Evolutionary conservation across 2,113 vertebrate species (phyloP), one percentile per base, ranked within the genome.

Genomic region (Cardinalis cardinalis): DNA sequence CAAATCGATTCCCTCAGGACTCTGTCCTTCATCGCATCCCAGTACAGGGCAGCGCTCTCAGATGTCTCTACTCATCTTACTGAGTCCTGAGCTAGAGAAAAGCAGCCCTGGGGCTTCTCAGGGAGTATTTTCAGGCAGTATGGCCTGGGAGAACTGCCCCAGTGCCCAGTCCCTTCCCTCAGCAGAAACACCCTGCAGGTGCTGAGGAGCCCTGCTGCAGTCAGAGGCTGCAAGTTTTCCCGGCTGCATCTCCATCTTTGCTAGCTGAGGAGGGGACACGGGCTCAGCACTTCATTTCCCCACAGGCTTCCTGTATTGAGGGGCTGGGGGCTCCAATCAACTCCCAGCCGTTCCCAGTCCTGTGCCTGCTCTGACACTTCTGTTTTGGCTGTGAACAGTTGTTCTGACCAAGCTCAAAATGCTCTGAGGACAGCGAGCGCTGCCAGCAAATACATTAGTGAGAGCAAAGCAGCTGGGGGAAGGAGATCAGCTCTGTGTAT

Each of bases 401-500:
- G 63, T 63, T 91, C 90, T 14, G 49, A 87, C 83, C 11, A 6
- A 6, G 48, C 38, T 93, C 53, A 48, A 56, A 80, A n/a, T 14
- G 83, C 96, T 93, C 68, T 4, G 3, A 92, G 87, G 91, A 95
- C 44, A 11, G 44, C 0, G 0, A 85, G 66, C 60, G 0, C 80
- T 94, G 95, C 95, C 96, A 97, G 95, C 85, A 96, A 74, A 91
- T 78, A 94, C 95, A 95, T 96, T 95, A 96, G 90, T 2, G 34
- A 95, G 77, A 93, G 82, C 83, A 72, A 73, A 91, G 92, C 95
- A 90, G 85, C 89, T 56, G 73, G 29, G 69, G 80, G 44, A 94
- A 96, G 86, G 79, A 96, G 90, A 94, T 69, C 36, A 5, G 91
- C 90, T 75, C 73, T 53, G 77, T 72, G 56, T 75, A 52, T 94